Evolutionary conservation across 2,888 invertebrate species (phyloP), one percentile per base, ranked within the genome.

Genomic region (Acronicta psi): DNA sequence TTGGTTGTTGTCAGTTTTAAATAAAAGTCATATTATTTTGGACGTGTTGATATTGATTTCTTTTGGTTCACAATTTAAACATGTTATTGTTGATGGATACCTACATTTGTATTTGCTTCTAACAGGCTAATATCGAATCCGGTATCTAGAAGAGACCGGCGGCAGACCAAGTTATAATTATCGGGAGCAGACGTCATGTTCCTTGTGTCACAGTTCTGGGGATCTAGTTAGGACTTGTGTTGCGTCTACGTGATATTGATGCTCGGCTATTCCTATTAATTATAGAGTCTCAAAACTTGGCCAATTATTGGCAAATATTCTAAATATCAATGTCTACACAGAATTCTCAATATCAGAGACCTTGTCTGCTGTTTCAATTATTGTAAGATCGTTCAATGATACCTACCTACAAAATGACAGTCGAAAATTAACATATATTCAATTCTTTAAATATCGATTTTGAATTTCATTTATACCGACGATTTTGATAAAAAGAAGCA

Each of bases 201-300:
- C 41, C 42, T 31, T 56, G 51, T 43, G 67, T 53, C 63, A 43
- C 36, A 62, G 51, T 58, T 70, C 45, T 29, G 40, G 20, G 55
- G 62, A 63, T 56, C 55, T 67, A 60, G 69, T 70, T 70, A 73
- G 52, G 47, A 70, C 58, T 73, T 72, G 31, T 56, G 66, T 46
- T 44, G 29, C 37, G 13, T 40, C 51, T 62, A 61, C 62, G 62
- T 55, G 73, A 46, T 49, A 52, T 42, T 43, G 56, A 68, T 56
- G 59, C 40, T 52, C 25, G 44, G 8, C 42, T 20, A 43, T 54
- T 40, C 25, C n/a, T 34, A 53, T 51, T 58, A 56, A 59, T 57
- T 53, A 29, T 29, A 58, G 54, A 41, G 23, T 23, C 38, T 36
- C 5, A 13, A 40, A 64, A 67, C 65, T 70, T 56, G 7, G n/a